Evolutionary conservation across 2,888 invertebrate genomes (phyloP), one percentile per base, ranked within the genome.

Genomic region (Drosophila rubida): DNA sequence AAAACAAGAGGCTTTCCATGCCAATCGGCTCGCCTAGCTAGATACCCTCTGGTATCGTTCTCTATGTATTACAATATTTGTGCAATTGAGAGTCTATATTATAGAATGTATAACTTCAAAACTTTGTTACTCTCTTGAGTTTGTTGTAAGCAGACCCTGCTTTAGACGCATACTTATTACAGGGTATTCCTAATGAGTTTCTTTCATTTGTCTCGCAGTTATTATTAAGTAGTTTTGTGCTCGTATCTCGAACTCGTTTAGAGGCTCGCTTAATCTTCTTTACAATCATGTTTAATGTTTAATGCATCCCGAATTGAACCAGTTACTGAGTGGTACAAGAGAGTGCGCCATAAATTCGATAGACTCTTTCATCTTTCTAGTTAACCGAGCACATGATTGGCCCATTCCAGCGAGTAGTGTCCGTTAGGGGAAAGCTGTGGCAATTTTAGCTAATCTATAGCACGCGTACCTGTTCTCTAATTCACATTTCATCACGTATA

Each of bases 201-300:
- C 53, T 68, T 58, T 73, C n/a, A 8, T 30, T 48, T 59, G 54
- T 51, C 51, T 41, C n/a, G 11, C n/a, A 6, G 27, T 66, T 41
- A 59, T 58, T 41, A 32, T 59, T 42, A 35, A 37, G 57, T 65
- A 35, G 48, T 49, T 64, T 77, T 44, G 45, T 32, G n/a, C 5
- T 19, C 44, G 27, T 27, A 50, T 14, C 13, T 9, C 23, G 22
- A 39, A 48, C 55, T 69, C 60, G 61, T 65, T 60, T 44, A 66
- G 68, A 70, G 70, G 50, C 53, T 22, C 57, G 51, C 60, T 80
- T 77, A 65, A 80, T 80, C 77, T 66, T 46, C 62, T 39, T 51
- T 48, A 30, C 50, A 44, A 74, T 58, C 67, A 54, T 51, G 58
- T 19, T 19, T 19, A 1, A 19, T 19, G 25, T 71, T 71, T 61